phyloP scores from a whole-genome alignment of 2,113 vertebrate species.

The Nibea coibor region DNA sequence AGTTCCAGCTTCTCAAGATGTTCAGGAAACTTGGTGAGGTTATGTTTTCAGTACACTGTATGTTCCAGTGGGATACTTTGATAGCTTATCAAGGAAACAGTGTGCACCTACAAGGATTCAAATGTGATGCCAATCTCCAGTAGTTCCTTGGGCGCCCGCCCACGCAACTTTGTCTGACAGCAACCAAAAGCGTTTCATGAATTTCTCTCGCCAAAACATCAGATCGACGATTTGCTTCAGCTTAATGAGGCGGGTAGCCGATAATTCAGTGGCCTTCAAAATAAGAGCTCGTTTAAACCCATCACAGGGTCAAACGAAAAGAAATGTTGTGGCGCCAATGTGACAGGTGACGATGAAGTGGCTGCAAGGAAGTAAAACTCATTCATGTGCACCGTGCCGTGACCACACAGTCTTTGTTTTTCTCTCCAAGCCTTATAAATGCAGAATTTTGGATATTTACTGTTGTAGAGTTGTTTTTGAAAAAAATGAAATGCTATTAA shows the following conservation, averaged over 20 bases:
- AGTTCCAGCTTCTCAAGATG: neutral
- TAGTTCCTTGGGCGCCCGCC: neutral
- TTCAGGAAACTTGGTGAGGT: too few species aligned
- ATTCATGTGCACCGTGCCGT: too few species aligned
- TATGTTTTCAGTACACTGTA: too few species aligned
- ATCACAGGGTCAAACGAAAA: neutral
- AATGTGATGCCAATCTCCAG: conserved; percentile 2
- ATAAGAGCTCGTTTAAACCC: neutral
- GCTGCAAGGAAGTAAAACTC: too few species aligned
- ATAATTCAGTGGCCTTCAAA: neutral
- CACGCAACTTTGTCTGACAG: neutral
- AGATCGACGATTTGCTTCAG: neutral
- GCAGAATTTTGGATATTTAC: too few species aligned
- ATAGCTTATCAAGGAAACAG: conserved; percentile 9
- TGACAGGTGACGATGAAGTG: too few species aligned
- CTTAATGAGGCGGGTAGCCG: neutral
- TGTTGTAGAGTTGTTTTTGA: too few species aligned
- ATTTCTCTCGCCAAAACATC: neutral
- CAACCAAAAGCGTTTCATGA: neutral
- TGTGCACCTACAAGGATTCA: neutral
- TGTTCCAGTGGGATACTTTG: neutral
- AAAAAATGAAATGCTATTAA: too few species aligned
- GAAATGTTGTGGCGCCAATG: too few species aligned
- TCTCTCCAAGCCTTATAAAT: too few species aligned
- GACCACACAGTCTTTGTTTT: too few species aligned